A percentile compares a stretch with the other conserved stretches of the same genome.
phyloP scores from a whole-genome alignment of 2,888 invertebrate species.

The Sthenelais limicola region DNA sequence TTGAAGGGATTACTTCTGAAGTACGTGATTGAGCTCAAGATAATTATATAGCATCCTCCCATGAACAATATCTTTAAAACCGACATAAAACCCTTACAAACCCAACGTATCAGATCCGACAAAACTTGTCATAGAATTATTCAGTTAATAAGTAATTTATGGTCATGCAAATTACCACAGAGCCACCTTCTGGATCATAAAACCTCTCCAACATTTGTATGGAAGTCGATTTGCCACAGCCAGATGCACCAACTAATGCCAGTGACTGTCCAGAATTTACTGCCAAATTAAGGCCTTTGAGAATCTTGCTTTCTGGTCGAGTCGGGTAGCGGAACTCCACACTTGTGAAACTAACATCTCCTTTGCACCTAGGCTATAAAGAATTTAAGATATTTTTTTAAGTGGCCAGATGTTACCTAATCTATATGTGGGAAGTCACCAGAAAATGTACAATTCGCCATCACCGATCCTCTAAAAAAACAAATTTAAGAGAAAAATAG shows the following conservation, averaged over 20 bases:
- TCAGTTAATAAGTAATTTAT: too few species aligned
- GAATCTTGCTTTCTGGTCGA: constrained; percentile 69
- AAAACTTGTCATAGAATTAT: too few species aligned
- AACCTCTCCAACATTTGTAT: constrained; percentile 53
- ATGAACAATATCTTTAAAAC: too few species aligned
- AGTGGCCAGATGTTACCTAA: neutral
- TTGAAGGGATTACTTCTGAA: too few species aligned
- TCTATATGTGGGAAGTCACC: too few species aligned
- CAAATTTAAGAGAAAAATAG: too few species aligned
- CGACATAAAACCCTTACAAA: too few species aligned
- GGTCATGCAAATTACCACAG: constrained; percentile 53
- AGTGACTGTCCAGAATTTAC: constrained; percentile 51
- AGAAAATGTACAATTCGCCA: too few species aligned
- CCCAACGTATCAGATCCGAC: too few species aligned
- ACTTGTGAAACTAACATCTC: constrained; percentile 70
- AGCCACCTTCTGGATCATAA: constrained; percentile 50
- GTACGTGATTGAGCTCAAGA: too few species aligned
- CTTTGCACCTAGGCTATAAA: constrained; percentile 53
- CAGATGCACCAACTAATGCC: constrained; percentile 54
- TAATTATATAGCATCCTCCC: too few species aligned
- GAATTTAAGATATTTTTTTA: neutral
- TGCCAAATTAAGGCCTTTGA: constrained; percentile 29
- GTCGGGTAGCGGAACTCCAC: constrained; percentile 73
- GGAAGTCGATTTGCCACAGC: constrained; percentile 54
- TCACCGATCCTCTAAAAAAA: too few species aligned